Base-by-base conservation (phyloP, 2,113 vertebrate genomes). In the Camelus dromedarius region DNA sequence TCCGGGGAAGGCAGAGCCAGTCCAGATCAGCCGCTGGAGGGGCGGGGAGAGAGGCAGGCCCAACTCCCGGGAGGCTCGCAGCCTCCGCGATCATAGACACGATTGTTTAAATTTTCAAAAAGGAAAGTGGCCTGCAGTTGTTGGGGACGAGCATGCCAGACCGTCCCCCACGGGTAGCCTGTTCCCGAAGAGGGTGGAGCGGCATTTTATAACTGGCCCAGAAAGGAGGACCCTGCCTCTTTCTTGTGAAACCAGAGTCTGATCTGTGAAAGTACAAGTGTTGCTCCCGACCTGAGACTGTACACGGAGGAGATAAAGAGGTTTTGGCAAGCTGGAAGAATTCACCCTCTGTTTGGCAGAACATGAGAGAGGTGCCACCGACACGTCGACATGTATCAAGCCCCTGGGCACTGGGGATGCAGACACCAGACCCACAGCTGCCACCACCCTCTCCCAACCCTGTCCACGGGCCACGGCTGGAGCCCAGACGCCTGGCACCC, bases 21-120 rank as follows among this genome's bases (percentile, higher is more conserved):
- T n/a, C 32, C 26, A 18, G 30, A 48, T 38, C 32, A 20, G 72
- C 20, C 28, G 8, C 6, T 0, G 0, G 46, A 4, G 32, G 56
- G 70, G 10, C 38, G 19, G 50, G 20, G 32, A 8, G 46, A 14
- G 46, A 9, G 50, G 42, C 32, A 6, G 32, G 35, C 46, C 46
- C 16, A 64, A 46, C 46, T 70, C 12, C 77, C 52, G 12, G 35
- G 89, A 28, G 3, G n/a, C 62, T 62, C 50, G 12, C 8, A 5
- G 84, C 69, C 54, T 24, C 4, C 9, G 16, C 35, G 28, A 30
- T 28, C 73, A 38, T 2, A 6, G 86, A 30, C 26, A 8, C 22
- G 6, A 52, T 9, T 52, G 75, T 42, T 80, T 32, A 32, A 42
- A 32, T 80, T 56, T 64, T 22, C 70, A 7, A 54, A 22, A 38